Conservation (phyloP, 2,113 vertebrate genomes). For the Numenius arquata region DNA sequence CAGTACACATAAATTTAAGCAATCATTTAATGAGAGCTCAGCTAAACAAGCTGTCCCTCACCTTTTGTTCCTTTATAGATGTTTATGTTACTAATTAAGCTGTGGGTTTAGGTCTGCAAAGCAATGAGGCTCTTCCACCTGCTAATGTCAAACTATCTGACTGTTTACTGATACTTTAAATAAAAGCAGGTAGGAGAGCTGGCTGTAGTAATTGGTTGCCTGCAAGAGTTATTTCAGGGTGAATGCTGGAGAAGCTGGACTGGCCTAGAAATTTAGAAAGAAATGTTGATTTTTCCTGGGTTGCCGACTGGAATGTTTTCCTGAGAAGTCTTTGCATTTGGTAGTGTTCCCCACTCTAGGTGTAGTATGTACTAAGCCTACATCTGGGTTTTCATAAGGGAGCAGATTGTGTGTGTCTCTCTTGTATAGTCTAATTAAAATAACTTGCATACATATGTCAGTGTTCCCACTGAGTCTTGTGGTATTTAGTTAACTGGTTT, state of each 20-base stretch:
- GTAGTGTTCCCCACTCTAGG: background rate
- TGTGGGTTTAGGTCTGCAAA: constrained; percentile 29
- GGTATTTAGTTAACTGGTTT: constrained; percentile 40
- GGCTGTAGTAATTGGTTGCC: background rate
- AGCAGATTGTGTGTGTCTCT: constrained; percentile 44
- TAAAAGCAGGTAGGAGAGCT: constrained; percentile 1
- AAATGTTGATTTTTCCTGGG: background rate
- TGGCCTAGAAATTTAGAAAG: background rate
- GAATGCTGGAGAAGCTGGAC: background rate
- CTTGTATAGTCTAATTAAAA: constrained; percentile 52
- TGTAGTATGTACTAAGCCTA: background rate
- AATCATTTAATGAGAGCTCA: background rate
- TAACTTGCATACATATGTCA: constrained; percentile 28
- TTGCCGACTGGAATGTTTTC: background rate
- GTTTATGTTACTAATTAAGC: constrained; percentile 61
- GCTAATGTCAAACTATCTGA: constrained; percentile 43
- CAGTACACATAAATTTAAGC: background rate
- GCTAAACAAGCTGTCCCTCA: constrained; percentile 34
- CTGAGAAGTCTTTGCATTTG: background rate
- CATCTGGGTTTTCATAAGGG: constrained; percentile 24
- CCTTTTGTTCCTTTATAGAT: constrained; percentile 48
- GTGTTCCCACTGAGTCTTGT: constrained; percentile 37
- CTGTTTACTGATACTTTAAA: constrained; percentile 10
- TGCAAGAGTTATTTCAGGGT: background rate
- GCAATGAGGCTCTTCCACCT: constrained; percentile 43